phyloP scores from a whole-genome alignment of 2,888 invertebrate genomes.

The Fissipunctia ypsillon region DNA sequence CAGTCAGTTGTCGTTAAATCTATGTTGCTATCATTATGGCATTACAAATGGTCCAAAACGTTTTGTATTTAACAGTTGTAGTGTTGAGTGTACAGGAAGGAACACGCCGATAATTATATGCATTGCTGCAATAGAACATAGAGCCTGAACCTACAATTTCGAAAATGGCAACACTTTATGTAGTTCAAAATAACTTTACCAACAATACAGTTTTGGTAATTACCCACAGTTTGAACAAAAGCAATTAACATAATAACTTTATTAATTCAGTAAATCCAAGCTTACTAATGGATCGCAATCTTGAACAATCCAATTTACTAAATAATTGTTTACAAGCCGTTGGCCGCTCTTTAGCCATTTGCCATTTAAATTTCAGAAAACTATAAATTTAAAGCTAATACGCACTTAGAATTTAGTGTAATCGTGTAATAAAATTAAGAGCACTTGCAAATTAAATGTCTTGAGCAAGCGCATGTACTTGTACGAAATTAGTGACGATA shows the following conservation, averaged over 20 bases:
- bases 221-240: conserved; percentile 36
- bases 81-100: conserved; percentile 29
- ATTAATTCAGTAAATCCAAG: conserved; percentile 46
- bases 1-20: conserved; percentile 15
- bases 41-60: conserved; percentile 28
- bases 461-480: conserved; percentile 48
- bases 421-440: conserved; percentile 56
- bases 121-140: conserved; percentile 18
- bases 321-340: conserved; percentile 33
- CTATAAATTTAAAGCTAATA: conserved; percentile 43
- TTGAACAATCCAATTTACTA: conserved; percentile 47
- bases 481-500: conserved; percentile 68
- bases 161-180: conserved; percentile 18
- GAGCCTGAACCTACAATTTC: conserved; percentile 21
- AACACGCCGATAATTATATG: conserved; percentile 28
- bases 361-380: conserved; percentile 45
- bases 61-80: conserved; percentile 35
- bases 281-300: conserved; percentile 50
- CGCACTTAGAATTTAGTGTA: conserved; percentile 40
- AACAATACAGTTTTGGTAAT: conserved; percentile 20
- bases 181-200: conserved; percentile 16
- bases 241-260: conserved; percentile 56
- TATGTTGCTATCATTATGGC: conserved; percentile 2
- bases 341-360: conserved; percentile 20
- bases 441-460: conserved; percentile 52